Base-by-base conservation (phyloP, 1,140 invertebrate species). In the Oncopodura yosiiana region DNA sequence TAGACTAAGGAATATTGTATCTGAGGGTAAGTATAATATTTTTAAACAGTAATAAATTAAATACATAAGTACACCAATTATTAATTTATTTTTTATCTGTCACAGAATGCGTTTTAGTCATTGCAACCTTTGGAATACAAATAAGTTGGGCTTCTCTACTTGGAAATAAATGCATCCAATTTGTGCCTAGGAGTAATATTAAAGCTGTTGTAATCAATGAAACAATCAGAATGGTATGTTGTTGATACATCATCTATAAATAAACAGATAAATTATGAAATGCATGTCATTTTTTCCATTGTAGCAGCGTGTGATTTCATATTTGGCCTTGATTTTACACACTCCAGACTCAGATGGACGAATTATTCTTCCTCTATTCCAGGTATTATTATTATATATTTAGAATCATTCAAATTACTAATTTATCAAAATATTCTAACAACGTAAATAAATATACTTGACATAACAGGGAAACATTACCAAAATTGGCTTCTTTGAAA, bases 141-240 rank as follows among this genome's bases (percentile, higher is more conserved):
- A 6, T 55, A n/a, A 27, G n/a, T 5, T 37, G 32, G 19, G 27
- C 30, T 27, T 46, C 44, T 32, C 27, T 39, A 34, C 21, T 55
- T 14, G 53, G 53, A n/a, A 41, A 18, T 12, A 48, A 48, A 26
- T 41, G 30, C 14, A 26, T 37, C 1, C 19, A 38, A 24, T 55
- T 49, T 41, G 36, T 55, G 18, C 53, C 53, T 34, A 55, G 39
- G 24, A 26, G 24, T 4, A 55, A 55, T 24, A 55, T 55, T n/a
- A 55, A 43, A 44, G 45, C 53, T 9, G 26, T 55, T 23, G 53
- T 55, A 11, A 55, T 55, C 18, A 55, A 49, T 26, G 53, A 55
- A 34, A 55, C 45, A 5, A 49, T 55, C 16, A 55, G 46, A 55
- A 45, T 44, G 53, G 53, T 55, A 46, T 23, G 19, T 37, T 21